Conservation (phyloP, 2,888 invertebrate genomes). For the Machimus atricapillus region DNA sequence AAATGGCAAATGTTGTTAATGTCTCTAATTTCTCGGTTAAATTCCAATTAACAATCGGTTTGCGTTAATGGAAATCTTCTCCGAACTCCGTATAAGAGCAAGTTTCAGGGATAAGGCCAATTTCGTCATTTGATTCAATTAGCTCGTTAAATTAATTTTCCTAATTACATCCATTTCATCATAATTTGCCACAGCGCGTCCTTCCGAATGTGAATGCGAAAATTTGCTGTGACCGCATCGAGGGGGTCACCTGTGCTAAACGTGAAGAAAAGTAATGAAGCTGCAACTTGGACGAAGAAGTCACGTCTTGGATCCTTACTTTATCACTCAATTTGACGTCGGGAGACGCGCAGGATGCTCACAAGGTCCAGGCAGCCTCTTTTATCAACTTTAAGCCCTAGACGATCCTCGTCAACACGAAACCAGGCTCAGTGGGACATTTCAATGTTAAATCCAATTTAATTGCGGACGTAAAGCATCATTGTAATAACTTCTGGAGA, state of each 20-base stretch:
- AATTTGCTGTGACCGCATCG: neutral
- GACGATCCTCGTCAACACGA: slow-evolving; percentile 26
- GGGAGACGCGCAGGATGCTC: neutral
- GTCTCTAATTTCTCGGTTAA: neutral
- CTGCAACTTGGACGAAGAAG: neutral
- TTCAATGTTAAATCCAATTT: slow-evolving; percentile 34
- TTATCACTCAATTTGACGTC: slow-evolving; percentile 31
- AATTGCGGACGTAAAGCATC: slow-evolving; percentile 33
- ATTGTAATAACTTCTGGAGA: slow-evolving; percentile 4
- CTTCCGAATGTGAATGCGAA: neutral
- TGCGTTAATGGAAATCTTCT: neutral
- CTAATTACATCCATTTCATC: neutral
- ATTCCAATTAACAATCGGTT: neutral
- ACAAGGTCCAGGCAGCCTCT: neutral
- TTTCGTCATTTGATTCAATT: neutral
- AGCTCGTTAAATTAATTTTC: neutral
- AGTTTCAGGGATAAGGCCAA: neutral
- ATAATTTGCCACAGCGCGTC: neutral
- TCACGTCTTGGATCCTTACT: slow-evolving; percentile 6
- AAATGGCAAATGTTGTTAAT: neutral
- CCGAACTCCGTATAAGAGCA: neutral
- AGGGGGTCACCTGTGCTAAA: neutral
- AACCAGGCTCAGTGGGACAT: slow-evolving; percentile 4
- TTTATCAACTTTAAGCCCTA: slow-evolving; percentile 14
- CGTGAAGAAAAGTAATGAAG: neutral